phyloP scores from a whole-genome alignment of 1,140 invertebrate species.

The Zaprionus davidi region DNA sequence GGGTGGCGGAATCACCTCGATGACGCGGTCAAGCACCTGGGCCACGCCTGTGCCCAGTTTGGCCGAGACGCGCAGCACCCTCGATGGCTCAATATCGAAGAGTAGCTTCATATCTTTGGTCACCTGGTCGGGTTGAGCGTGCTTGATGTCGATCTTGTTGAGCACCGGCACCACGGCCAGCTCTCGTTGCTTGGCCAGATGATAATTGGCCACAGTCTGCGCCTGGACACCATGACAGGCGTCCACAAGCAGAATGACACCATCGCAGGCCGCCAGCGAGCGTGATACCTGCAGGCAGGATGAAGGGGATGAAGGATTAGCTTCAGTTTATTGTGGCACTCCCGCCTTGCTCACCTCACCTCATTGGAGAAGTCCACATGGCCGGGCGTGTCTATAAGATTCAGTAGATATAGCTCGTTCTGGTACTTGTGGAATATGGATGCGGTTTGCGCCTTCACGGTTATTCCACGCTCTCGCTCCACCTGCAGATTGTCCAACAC shows the following conservation, averaged over 20 bases:
- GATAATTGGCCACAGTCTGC: constrained; percentile 98
- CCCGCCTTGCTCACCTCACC: constrained; percentile 85
- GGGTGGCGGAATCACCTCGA: constrained; percentile 92
- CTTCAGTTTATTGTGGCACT: neutral
- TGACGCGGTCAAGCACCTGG: constrained; percentile 90
- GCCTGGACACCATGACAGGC: constrained; percentile 99
- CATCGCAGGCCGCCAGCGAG: constrained; percentile 96
- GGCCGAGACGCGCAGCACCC: constrained; percentile 93
- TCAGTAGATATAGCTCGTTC: constrained; percentile 91
- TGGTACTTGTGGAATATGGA: constrained; percentile 92
- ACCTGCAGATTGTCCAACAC: constrained; percentile 86
- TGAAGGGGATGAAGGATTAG: neutral
- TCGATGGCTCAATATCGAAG: constrained; percentile 91
- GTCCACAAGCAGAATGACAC: constrained; percentile 97
- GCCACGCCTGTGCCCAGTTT: constrained; percentile 94
- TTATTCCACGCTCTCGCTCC: constrained; percentile 97
- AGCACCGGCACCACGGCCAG: constrained; percentile 95
- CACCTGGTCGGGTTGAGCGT: constrained; percentile 93
- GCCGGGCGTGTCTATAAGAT: constrained; percentile 99
- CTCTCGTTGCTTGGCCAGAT: constrained; percentile 93
- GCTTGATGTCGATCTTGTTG: constrained; percentile 98
- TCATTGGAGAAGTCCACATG: constrained; percentile 99
- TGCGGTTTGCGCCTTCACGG: constrained; percentile 98
- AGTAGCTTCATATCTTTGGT: constrained; percentile 91
- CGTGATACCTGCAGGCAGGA: constrained; percentile 86